Conservation (phyloP, 35 echinoderm and acorn worm species). For the Ophioderma brevispina region DNA sequence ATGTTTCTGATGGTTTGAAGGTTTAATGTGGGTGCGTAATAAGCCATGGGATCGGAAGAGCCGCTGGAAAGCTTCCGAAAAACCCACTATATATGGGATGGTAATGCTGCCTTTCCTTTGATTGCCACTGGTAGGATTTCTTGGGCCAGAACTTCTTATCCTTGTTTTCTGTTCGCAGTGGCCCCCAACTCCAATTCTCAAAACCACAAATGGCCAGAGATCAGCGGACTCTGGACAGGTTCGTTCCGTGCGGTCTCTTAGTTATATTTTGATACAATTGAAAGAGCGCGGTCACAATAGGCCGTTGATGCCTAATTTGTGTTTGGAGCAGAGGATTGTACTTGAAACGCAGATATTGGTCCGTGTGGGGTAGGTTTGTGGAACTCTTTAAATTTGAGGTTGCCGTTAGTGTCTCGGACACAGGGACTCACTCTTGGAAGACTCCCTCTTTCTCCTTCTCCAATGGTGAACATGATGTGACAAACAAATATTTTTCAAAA, state of each 20-base stretch:
- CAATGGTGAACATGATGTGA: too few species aligned
- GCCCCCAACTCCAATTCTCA: neutral
- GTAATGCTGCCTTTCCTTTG: neutral
- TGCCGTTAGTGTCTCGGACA: too few species aligned
- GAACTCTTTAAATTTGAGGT: too few species aligned
- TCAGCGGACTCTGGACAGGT: neutral
- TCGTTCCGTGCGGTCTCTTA: neutral
- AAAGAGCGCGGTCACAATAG: neutral
- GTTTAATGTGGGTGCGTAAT: neutral
- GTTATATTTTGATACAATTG: neutral
- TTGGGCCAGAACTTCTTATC: neutral
- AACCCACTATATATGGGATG: neutral
- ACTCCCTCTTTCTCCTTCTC: too few species aligned
- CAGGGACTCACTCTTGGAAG: too few species aligned
- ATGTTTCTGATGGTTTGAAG: too few species aligned
- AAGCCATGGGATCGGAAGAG: neutral
- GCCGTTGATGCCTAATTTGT: neutral
- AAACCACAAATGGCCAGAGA: neutral
- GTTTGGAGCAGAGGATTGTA: neutral
- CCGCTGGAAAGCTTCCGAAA: neutral
- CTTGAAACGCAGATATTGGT: neutral
- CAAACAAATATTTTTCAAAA: too few species aligned
- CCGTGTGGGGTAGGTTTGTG: neutral
- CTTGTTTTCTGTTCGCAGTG: neutral
- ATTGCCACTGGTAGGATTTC: neutral